Evolutionary conservation across 2,888 invertebrate species (phyloP), one percentile per base, ranked within the genome.

Genomic region (Hydropsyche betteni): DNA sequence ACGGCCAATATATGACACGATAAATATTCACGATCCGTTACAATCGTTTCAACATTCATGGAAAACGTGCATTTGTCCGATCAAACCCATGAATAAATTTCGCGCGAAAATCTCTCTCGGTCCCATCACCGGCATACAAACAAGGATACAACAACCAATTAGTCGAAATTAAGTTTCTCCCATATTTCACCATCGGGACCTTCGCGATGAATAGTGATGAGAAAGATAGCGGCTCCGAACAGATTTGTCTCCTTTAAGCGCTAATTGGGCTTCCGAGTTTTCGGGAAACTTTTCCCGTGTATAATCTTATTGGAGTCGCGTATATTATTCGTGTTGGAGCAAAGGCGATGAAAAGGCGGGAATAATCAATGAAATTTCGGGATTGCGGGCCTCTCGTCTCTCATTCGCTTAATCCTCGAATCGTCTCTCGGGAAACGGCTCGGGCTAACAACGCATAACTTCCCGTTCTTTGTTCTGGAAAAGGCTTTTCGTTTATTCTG

Each of bases 21-120:
- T 44, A 44, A 44, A 44, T 44, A 44, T 44, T 44, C 44, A 44
- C 44, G 44, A 44, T 8, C 44, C 44, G 44, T 55, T n/a, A 55
- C 55, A 55, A 55, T 14, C 55, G 5, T 36, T 12, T 64, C 64
- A 64, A 64, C 36, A 64, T 64, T 64, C 64, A 64, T 64, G 64
- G 34, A 64, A 34, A 64, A 12, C 36, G 34, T 36, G 1, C 64
- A 34, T 24, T 33, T 12, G 36, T 36, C 34, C 64, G 34, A 36
- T 36, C 36, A 12, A 34, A 34, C 34, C 36, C 12, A 64, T 64
- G 64, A 64, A 64, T 64, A 64, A 64, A 64, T 64, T 64, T 61
- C 24, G 24, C 12, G 24, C 24, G 1, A 24, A 24, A 24, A 24
- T 24, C 24, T 24, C 24, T 24, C 24, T 24, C 24, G 1, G 24